phyloP scores from a whole-genome alignment of 2,888 invertebrate genomes.

The Polylopha cassiicola region DNA sequence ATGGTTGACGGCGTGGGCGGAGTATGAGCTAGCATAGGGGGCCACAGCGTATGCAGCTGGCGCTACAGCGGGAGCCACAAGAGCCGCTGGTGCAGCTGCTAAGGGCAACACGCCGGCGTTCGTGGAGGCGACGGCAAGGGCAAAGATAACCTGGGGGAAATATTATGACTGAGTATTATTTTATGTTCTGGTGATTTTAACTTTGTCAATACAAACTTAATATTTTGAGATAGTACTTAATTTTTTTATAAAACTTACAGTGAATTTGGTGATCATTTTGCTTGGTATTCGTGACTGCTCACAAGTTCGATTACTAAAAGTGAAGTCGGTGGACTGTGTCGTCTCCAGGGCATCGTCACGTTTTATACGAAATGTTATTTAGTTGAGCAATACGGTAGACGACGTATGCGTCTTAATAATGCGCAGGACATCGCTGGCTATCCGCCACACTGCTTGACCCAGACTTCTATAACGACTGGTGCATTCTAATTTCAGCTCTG shows the following conservation, averaged over 20 bases:
- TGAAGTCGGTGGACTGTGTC: constrained; percentile 59
- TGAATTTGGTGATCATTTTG: constrained; percentile 75
- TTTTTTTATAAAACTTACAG: constrained; percentile 47
- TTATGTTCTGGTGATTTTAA: neutral
- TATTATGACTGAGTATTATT: neutral
- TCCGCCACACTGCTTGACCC: constrained; percentile 60
- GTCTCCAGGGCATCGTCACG: constrained; percentile 54
- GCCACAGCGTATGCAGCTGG: constrained; percentile 79
- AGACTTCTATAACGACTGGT: constrained; percentile 51
- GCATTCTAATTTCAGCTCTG: constrained; percentile 71
- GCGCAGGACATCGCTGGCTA: constrained; percentile 60
- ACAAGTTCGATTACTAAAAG: constrained; percentile 44
- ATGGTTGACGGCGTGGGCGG: constrained; percentile 85
- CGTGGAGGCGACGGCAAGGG: constrained; percentile 52
- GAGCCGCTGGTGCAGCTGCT: constrained; percentile 68
- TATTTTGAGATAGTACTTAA: neutral
- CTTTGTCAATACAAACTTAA: neutral
- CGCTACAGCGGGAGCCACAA: constrained; percentile 78
- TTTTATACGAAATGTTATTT: constrained; percentile 61
- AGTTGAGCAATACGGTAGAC: constrained; percentile 55
- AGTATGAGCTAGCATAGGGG: constrained; percentile 86
- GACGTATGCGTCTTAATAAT: constrained; percentile 47
- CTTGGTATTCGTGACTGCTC: constrained; percentile 67
- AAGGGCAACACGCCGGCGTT: constrained; percentile 55
- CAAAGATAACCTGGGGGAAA: constrained; percentile 51